Base-by-base conservation (phyloP, 2,113 vertebrate genomes). In the Desmodus rotundus region DNA sequence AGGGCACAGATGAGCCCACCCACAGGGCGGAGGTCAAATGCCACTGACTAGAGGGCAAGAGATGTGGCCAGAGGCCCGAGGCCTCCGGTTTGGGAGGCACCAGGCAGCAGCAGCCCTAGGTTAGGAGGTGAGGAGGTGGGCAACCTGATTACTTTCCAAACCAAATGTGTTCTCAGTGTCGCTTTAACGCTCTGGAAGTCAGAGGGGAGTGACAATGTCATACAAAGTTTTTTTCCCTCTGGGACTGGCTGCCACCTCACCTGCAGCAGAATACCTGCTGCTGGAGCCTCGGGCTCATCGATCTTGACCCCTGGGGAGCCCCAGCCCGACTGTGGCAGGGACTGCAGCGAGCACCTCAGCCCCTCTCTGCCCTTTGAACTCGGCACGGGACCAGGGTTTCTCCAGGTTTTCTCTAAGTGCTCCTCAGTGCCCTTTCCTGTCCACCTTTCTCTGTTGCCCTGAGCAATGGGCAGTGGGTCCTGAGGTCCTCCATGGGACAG, bases 331-430 rank as follows among this genome's bases (percentile, higher is more conserved):
- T 0, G 1, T 43, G 36, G 41, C 3, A 4, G 41, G 65, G 11
- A 38, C 56, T 15, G 2, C 17, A 0, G 10, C 13, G 3, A 10
- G 43, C 13, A 3, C 92, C 20, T 28, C 0, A 3, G 28, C 36
- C 50, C 17, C 10, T 50, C 14, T 36, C 77, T 28, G 38, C 67
- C 41, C 26, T 77, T 47, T 38, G 38, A 87, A 6, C 54, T 45
- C 8, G 20, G 68, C 16, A 0, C 31, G 26, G 22, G 45, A 31
- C 33, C 11, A n/a, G 16, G 20, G 58, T 61, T 1, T 38, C n/a
- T 24, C 26, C 5, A 0, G 17, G 7, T 9, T 7, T 58, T 41
- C 8, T 38, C 28, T 7, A 20, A 73, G 43, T 41, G 15, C 33
- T 4, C 15, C 24, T 54, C 16, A 5, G 31, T 5, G n/a, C 14